phyloP scores from a whole-genome alignment of 1,140 invertebrate genomes.

The Temnothorax nylanderi region DNA sequence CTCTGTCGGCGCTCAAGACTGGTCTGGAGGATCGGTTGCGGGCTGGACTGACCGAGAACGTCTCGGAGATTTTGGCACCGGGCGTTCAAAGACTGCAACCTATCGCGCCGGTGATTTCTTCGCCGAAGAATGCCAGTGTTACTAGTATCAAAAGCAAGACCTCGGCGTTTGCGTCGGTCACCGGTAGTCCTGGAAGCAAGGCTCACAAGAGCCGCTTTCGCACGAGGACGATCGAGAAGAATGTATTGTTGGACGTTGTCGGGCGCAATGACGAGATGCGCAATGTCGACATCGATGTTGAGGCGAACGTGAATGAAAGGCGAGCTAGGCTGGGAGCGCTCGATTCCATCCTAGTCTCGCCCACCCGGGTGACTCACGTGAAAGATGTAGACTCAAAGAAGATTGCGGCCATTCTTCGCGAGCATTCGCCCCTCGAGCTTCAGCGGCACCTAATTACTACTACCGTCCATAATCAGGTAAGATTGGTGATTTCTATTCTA shows the following conservation, averaged over 20 bases:
- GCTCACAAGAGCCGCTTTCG: slow-evolving; percentile 82
- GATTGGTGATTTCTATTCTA: background rate
- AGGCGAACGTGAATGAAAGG: slow-evolving; percentile 78
- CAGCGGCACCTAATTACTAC: slow-evolving; percentile 93
- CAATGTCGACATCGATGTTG: slow-evolving; percentile 74
- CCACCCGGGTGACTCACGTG: slow-evolving; percentile 77
- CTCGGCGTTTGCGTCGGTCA: slow-evolving; percentile 79
- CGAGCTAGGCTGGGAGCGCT: slow-evolving; percentile 81
- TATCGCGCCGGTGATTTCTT: slow-evolving; percentile 68
- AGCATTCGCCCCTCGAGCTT: slow-evolving; percentile 92
- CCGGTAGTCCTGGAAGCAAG: slow-evolving; percentile 64
- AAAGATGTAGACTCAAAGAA: slow-evolving; percentile 88
- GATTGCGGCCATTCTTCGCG: slow-evolving; percentile 92
- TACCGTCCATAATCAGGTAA: slow-evolving; percentile 94
- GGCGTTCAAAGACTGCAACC: slow-evolving; percentile 78
- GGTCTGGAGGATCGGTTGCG: slow-evolving; percentile 89
- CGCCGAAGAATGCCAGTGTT: slow-evolving; percentile 72
- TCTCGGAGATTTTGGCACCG: slow-evolving; percentile 63
- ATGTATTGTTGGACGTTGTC: slow-evolving; percentile 78
- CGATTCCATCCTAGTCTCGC: slow-evolving; percentile 83
- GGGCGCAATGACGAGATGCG: slow-evolving; percentile 60
- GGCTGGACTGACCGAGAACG: slow-evolving; percentile 81
- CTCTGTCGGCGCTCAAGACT: slow-evolving; percentile 87
- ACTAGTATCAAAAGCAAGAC: slow-evolving; percentile 77
- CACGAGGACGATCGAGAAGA: slow-evolving; percentile 85